phyloP scores from a whole-genome alignment of 1,140 invertebrate genomes.

The Drosophila ercepeae region DNA sequence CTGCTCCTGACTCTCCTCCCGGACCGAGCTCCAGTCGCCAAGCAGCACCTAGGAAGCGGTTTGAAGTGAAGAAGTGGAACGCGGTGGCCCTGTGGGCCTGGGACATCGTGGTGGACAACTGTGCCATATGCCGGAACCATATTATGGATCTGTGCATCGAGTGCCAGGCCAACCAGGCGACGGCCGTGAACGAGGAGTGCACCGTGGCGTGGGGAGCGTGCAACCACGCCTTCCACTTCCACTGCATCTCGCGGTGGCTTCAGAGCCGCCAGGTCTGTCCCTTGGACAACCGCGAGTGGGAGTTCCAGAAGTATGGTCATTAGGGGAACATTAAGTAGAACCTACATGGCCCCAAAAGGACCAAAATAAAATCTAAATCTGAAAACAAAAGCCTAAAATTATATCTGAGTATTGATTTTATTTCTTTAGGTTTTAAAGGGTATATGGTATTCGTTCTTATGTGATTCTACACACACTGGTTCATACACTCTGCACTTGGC shows the following conservation, averaged over 20 bases:
- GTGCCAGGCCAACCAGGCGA: constrained; percentile 99
- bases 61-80: too few relatives aligned
- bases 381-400: too few relatives aligned
- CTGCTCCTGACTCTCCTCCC: too few relatives aligned
- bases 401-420: too few relatives aligned
- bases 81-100: constrained; percentile 99
- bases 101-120: constrained; percentile 99
- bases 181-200: constrained; percentile 98
- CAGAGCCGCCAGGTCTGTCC: constrained; percentile 99
- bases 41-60: too few relatives aligned
- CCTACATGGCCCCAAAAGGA: too few relatives aligned
- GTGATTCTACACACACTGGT: too few relatives aligned
- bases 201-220: constrained; percentile 99
- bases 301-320: constrained; percentile 96
- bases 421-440: too few relatives aligned
- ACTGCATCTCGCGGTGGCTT: constrained; percentile 99
- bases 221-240: constrained; percentile 99
- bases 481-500: constrained; percentile 44
- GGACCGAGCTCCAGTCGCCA: too few relatives aligned
- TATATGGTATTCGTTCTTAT: too few relatives aligned
- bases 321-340: too few relatives aligned
- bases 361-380: too few relatives aligned
- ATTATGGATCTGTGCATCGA: constrained; percentile 99
- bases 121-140: constrained; percentile 99
- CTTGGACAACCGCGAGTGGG: constrained; percentile 99